Evolutionary conservation across 1,140 invertebrate species (phyloP).

Genomic region (Drosophila quadrilineata): DNA sequence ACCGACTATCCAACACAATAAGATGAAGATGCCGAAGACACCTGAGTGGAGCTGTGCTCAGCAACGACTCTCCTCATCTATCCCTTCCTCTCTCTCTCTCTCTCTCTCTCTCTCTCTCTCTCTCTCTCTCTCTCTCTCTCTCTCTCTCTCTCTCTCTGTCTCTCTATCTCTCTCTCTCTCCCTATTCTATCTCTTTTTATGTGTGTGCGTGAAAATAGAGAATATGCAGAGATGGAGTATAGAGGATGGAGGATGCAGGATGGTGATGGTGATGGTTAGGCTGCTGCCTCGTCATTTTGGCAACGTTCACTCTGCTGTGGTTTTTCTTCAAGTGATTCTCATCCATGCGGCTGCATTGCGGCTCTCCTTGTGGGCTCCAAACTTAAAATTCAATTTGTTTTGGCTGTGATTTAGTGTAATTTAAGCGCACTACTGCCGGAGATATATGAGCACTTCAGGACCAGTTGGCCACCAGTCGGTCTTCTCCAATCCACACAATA

Average conservation of each 20-base stretch:
- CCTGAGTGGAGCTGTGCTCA: constrained; percentile 32
- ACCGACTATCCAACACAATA: constrained; percentile 58
- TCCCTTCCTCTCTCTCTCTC: no score
- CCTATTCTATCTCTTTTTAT: no score
- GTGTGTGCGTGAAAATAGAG: background rate
- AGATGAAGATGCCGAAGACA: constrained; percentile 77
- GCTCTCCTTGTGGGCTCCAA: constrained; percentile 58
- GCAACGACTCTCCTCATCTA: no score
- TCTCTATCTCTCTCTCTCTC: no score
- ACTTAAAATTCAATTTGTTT: constrained; percentile 79
- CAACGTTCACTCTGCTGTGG: constrained; percentile 48
- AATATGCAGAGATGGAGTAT: background rate
- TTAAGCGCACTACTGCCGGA: constrained; percentile 68
- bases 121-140: no score
- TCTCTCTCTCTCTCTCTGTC: no score
- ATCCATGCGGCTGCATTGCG: constrained; percentile 65
- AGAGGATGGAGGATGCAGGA: background rate
- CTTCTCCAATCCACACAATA: background rate
- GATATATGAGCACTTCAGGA: constrained; percentile 68
- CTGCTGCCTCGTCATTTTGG: constrained; percentile 70
- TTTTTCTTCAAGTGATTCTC: constrained; percentile 69
- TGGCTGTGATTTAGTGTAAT: constrained; percentile 77
- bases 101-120: no score
- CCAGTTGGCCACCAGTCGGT: background rate
- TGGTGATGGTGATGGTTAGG: constrained; percentile 6